Base-by-base conservation (phyloP, 2,113 vertebrate species). In the Baryphthengus martii region DNA sequence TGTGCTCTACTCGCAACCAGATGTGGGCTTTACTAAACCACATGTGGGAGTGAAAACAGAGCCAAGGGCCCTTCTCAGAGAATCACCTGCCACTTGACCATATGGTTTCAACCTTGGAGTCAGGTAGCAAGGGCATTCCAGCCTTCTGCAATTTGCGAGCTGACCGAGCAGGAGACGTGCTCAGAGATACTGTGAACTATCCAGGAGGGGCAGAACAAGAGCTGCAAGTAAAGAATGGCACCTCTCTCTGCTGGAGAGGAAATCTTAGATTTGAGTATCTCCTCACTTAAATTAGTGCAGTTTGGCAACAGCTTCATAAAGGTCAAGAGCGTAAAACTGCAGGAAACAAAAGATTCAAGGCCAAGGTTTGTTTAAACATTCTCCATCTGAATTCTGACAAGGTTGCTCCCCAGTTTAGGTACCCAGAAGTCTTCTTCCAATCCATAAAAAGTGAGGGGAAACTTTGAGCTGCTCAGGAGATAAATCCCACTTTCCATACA, bases 71-170 rank as follows among this genome's bases (percentile, higher is more conserved):
- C 92, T 96, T 96, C 92, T 81, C 90, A n/a, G 88, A 96, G 92
- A 95, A 96, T 96, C 93, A 96, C 93, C 96, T 90, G 92, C 89
- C 7, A 89, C 95, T 96, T 96, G 95, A 94, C 95, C 96, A 96
- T 96, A 97, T 97, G 96, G 88, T 96, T 96, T 95, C 96, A 97
- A 97, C 93, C 96, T 97, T 97, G 96, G 96, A 95, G 93, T 81
- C 83, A 62, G 79, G 94, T 90, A 95, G 88, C 96, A 97, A 97
- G 96, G 95, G 90, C 96, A 96, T 96, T 95, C 85, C 66, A 93
- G 88, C 76, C 86, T 90, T 93, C 66, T 77, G 33, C 76, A 96
- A 9, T 92, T 86, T 85, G 88, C 1, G 0, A 93, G 79, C 17
- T 96, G 91, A 94, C 93, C 9, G 23, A 93, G 63, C 33, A 50